Evolutionary conservation across 2,888 invertebrate genomes (phyloP), one percentile per base, ranked within the genome.

Genomic region (Conistra vaccinii): DNA sequence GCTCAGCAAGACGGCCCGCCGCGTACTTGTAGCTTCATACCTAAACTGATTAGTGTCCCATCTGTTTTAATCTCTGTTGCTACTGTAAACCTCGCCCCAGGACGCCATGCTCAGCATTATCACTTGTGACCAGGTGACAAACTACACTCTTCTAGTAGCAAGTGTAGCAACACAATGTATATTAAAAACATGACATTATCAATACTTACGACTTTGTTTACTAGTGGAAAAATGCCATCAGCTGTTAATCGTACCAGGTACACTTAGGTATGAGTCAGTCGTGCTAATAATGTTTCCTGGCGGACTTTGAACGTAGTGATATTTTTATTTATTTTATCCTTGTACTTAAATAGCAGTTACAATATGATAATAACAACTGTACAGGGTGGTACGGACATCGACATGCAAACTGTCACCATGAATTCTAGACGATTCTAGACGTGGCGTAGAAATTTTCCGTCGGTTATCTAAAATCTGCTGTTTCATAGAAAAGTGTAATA

Each of bases 151-250:
- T 63, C 42, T 20, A 63, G 63, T 63, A 42, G 26, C n/a, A n/a
- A n/a, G n/a, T n/a, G n/a, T n/a, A n/a, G n/a, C 20, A 39, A 42
- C 6, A 42, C 5, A 62, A 26, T 26, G 20, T 26, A 6, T 26
- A 23, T 9, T 57, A 72, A 80, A 53, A 71, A 62, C 35, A 71
- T 39, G 14, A 29, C 23, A 39, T 32, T 48, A 62, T 26, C 26
- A 79, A 53, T 61, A 42, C 39, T 35, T 55, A 80, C 68, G 48
- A 35, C 39, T 55, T 51, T 68, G 60, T 77, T 78, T 65, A 78
- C 83, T 14, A 69, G 79, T 78, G 69, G 68, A 72, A 81, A 71
- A 69, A 81, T 69, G 79, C 48, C 45, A 53, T 78, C 86, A 86
- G 85, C 86, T 86, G 80, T 69, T 83, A 73, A 76, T 71, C 75